Conservation (phyloP, 2,113 vertebrate genomes). For the Dicrurus megarhynchus region DNA sequence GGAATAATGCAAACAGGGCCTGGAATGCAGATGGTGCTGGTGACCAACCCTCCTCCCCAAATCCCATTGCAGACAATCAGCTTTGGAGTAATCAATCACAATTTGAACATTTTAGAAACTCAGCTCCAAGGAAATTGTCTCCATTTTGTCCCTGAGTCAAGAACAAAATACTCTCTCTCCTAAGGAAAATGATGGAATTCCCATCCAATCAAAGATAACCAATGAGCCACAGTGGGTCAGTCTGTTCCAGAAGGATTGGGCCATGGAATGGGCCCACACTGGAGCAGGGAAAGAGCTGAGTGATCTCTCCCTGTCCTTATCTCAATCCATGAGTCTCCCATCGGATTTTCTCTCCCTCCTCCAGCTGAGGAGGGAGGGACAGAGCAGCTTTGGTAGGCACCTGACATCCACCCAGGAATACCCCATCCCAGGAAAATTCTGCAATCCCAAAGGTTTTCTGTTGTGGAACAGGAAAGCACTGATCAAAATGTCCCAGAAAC, state of each 20-base stretch:
- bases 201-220: background rate
- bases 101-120: background rate
- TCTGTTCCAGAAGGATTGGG: background rate
- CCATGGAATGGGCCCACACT: background rate
- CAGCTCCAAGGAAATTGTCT: background rate
- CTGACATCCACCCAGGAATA: background rate
- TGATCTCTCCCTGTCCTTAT: background rate
- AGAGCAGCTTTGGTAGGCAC: background rate
- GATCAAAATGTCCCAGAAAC: constrained; percentile 7
- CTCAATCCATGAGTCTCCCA: background rate
- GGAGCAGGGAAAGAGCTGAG: background rate
- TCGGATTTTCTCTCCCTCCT: background rate
- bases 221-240: background rate
- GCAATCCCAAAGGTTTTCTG: background rate
- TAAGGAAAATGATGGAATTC: background rate
- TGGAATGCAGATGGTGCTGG: background rate
- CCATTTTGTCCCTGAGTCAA: background rate
- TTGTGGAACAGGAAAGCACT: background rate
- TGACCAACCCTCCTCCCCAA: background rate
- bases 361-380: background rate
- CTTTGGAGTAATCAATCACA: background rate
- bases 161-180: background rate
- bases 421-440: background rate
- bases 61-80: background rate
- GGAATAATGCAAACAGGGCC: background rate